These are phyloP conservation scores for Plebejus melissa DNA, from an alignment of 2,888 invertebrate genomes.

Conservation along the genomic window DNA sequence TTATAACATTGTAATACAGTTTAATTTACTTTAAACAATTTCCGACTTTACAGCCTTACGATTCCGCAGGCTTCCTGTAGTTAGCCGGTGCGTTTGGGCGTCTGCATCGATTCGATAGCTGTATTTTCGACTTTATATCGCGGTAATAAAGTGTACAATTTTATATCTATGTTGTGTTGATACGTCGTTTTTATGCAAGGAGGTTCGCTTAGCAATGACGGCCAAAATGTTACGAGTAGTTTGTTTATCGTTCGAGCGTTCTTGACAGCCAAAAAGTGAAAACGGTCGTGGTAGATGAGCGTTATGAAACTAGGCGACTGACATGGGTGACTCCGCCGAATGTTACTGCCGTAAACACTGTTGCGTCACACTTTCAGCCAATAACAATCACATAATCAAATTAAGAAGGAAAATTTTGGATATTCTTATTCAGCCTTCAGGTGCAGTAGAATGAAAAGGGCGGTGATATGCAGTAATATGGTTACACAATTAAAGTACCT, in stretches of 20 bases:
- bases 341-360: constrained; percentile 49
- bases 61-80: constrained; percentile 49
- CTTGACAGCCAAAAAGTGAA: constrained; percentile 80
- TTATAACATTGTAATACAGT: constrained; percentile 52
- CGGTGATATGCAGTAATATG: not conserved
- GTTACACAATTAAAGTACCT: not conserved
- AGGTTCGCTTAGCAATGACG: constrained; percentile 60
- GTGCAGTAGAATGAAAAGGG: not conserved
- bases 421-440: not conserved
- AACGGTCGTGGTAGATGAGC: constrained; percentile 69
- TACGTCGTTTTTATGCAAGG: constrained; percentile 44
- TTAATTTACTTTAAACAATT: constrained; percentile 47
- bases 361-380: constrained; percentile 54
- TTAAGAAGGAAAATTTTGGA: constrained; percentile 18
- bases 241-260: constrained; percentile 77
- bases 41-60: constrained; percentile 56
- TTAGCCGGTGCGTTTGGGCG: constrained; percentile 47
- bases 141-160: constrained; percentile 48
- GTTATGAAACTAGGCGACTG: constrained; percentile 70
- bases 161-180: constrained; percentile 42
- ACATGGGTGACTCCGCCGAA: constrained; percentile 45
- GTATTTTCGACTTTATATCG: constrained; percentile 54
- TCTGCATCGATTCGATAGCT: constrained; percentile 46
- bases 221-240: constrained; percentile 67
- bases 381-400: constrained; percentile 34